Percentiles rank a stretch among this genome's conserved stretches.
These are phyloP conservation scores for Garrulus glandarius DNA, from an alignment of 2,797 vertebrate genomes.

Conservation along the genomic window DNA sequence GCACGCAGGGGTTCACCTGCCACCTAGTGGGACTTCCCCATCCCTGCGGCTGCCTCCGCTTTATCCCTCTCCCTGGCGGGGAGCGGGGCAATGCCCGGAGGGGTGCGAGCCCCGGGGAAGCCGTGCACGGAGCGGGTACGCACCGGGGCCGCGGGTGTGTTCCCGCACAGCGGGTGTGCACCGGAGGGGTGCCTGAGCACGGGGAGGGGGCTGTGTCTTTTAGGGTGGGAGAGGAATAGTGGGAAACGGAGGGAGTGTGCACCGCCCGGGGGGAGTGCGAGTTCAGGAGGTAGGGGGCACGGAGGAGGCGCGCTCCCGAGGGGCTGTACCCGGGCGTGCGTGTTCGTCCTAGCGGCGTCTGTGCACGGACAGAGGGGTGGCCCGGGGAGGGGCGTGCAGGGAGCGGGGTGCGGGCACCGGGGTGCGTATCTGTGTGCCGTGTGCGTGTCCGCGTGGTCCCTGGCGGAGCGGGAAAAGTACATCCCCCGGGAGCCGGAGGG, in stretches of 20 bases:
- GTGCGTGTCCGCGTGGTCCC: background rate
- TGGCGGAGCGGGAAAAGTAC: rapidly evolving
- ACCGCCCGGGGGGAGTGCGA: rapidly evolving
- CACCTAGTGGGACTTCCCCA: background rate
- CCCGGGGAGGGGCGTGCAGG: too few species aligned
- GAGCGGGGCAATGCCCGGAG: background rate
- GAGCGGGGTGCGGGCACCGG: too few species aligned
- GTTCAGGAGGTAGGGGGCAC: too few species aligned
- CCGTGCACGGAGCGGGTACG: rapidly evolving
- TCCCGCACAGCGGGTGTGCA: rapidly evolving
- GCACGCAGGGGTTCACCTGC: background rate
- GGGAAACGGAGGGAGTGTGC: background rate
- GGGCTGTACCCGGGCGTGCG: background rate
- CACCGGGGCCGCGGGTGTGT: too few species aligned
- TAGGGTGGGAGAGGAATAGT: background rate
- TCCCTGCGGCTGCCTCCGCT: background rate
- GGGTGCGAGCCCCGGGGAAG: background rate
- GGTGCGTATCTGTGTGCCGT: background rate
- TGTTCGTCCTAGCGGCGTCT: background rate
- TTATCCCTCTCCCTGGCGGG: rapidly evolving
- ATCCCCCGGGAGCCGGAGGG: too few species aligned
- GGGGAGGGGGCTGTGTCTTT: too few species aligned
- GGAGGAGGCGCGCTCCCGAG: background rate
- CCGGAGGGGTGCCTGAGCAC: background rate
- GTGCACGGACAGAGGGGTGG: background rate